These are phyloP conservation scores for Cheirogaleus major DNA, from an alignment of 2,797 vertebrate species.

Conservation along the genomic window DNA sequence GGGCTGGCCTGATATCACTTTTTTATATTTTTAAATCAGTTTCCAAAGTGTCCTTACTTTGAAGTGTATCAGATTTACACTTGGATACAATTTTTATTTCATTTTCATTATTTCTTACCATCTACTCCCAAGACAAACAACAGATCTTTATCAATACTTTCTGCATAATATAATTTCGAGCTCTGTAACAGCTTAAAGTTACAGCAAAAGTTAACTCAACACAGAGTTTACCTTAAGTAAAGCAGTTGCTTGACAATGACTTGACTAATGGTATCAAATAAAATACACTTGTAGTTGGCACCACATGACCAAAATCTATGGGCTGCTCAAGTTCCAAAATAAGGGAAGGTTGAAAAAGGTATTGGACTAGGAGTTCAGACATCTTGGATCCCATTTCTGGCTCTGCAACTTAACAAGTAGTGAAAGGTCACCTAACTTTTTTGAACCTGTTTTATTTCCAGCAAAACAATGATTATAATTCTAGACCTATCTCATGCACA, in stretches of 20 bases:
- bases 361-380: neutral
- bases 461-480: neutral
- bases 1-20: neutral
- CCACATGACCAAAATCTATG: neutral
- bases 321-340: neutral
- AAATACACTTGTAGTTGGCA: neutral
- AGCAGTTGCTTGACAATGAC: neutral
- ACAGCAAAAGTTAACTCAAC: neutral
- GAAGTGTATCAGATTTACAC: neutral
- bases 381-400: neutral
- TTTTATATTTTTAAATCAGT: slow-evolving; percentile 26
- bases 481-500: neutral
- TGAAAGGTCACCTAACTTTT: neutral
- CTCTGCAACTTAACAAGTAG: neutral
- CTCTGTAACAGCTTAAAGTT: neutral
- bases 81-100: neutral
- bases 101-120: neutral
- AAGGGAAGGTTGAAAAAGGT: neutral
- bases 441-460: neutral
- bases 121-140: neutral
- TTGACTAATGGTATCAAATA: neutral
- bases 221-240: neutral
- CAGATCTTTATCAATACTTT: neutral
- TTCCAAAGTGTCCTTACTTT: slow-evolving; percentile 28
- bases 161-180: neutral